Evolutionary conservation across 2,888 invertebrate species (phyloP).

Genomic region (Acrobeloides nanus): DNA sequence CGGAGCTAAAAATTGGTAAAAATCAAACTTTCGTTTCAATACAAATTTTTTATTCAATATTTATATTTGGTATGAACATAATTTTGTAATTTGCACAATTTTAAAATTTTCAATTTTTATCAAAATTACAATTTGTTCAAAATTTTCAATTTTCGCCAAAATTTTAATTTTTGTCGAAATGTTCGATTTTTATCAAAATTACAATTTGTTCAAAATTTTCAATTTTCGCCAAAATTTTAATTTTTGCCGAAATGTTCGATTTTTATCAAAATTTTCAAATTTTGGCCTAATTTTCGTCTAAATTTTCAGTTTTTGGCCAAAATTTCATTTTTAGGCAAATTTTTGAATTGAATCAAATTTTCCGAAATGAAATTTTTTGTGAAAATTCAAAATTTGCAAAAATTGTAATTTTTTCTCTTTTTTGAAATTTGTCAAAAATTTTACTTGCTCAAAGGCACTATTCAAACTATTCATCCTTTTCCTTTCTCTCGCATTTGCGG

Average conservation of each 20-base stretch:
- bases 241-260: too few relatives aligned
- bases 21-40: background rate
- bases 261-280: too few relatives aligned
- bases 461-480: conserved; percentile 51
- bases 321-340: too few relatives aligned
- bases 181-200: too few relatives aligned
- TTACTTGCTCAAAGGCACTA: conserved; percentile 49
- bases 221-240: too few relatives aligned
- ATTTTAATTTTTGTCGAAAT: too few relatives aligned
- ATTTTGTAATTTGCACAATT: background rate
- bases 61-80: background rate
- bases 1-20: conserved; percentile 47
- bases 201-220: too few relatives aligned
- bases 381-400: background rate
- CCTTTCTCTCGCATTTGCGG: conserved; percentile 50
- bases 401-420: background rate
- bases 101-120: too few relatives aligned
- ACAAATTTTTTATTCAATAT: background rate
- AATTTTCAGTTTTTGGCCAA: too few relatives aligned
- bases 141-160: too few relatives aligned
- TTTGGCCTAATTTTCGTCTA: too few relatives aligned
- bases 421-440: conserved; percentile 1
- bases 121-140: too few relatives aligned
- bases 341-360: background rate
- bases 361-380: background rate